A percentile compares a stretch with the other conserved stretches of the same genome.
These are phyloP conservation scores for Sycobia sp. DNA, from an alignment of 1,140 invertebrate species.

Conservation along the genomic window DNA sequence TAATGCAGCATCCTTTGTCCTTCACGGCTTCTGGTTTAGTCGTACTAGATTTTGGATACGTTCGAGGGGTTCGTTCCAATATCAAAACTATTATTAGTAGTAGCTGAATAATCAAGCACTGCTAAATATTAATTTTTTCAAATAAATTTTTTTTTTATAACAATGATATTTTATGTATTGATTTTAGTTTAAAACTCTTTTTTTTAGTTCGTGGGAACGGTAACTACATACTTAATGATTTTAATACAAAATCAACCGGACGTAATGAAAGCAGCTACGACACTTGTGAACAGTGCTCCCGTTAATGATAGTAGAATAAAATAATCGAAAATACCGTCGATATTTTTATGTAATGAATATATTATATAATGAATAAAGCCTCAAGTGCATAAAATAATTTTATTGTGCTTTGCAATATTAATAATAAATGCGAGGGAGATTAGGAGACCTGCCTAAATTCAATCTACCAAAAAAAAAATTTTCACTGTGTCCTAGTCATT, in stretches of 20 bases:
- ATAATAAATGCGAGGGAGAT: too few relatives aligned
- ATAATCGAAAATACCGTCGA: too few relatives aligned
- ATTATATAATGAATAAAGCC: too few relatives aligned
- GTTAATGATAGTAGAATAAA: slow-evolving; percentile 6
- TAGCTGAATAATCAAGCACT: too few relatives aligned
- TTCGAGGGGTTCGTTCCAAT: slow-evolving; percentile 41
- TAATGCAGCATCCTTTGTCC: slow-evolving; percentile 44
- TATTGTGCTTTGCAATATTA: too few relatives aligned
- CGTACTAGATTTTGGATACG: slow-evolving; percentile 40
- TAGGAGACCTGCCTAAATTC: too few relatives aligned
- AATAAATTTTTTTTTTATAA: background rate
- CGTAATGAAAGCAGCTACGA: slow-evolving; percentile 8
- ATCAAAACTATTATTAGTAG: too few relatives aligned
- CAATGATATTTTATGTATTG: background rate
- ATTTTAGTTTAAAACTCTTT: background rate
- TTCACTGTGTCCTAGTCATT: too few relatives aligned
- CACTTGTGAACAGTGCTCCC: background rate
- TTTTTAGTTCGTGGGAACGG: slow-evolving; percentile 66
- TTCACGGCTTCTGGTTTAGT: slow-evolving; percentile 49
- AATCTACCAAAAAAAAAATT: too few relatives aligned
- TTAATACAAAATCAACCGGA: slow-evolving; percentile 60
- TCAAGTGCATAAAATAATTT: too few relatives aligned
- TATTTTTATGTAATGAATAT: too few relatives aligned
- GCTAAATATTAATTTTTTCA: background rate
- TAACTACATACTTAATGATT: slow-evolving; percentile 71